phyloP scores from a whole-genome alignment of 2,797 vertebrate genomes.

The Mus spretus region DNA sequence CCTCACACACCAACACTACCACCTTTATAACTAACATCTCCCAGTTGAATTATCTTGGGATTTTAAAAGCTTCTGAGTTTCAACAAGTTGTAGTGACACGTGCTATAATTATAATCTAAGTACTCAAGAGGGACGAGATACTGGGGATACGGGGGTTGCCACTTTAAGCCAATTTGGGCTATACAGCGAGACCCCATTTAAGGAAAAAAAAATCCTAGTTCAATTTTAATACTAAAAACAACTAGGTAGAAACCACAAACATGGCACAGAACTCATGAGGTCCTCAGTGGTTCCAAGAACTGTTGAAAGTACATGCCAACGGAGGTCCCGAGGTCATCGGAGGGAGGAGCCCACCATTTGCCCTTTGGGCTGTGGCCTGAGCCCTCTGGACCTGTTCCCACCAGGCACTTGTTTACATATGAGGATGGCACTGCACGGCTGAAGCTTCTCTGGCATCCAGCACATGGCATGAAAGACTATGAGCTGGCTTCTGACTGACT shows the following conservation, averaged over 20 bases:
- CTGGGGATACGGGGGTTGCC: background rate
- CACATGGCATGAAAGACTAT: rapidly evolving
- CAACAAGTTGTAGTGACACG: no score
- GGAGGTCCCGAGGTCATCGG: background rate
- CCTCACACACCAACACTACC: background rate
- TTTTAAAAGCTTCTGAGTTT: background rate
- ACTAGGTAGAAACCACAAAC: background rate
- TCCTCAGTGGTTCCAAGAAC: background rate
- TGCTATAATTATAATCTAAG: background rate
- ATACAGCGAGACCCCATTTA: background rate
- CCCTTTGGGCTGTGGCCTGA: background rate
- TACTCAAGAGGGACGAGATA: background rate
- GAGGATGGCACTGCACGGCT: background rate
- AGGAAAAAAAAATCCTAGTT: background rate
- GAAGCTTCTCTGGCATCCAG: background rate
- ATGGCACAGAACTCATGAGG: background rate
- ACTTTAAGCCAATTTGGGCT: background rate
- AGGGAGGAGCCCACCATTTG: rapidly evolving
- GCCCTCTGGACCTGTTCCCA: background rate
- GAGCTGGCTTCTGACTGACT: background rate
- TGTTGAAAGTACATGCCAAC: no score
- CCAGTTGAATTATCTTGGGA: background rate
- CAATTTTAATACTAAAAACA: background rate
- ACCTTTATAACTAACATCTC: background rate
- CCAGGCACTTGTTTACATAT: background rate